Evolutionary conservation across 2,113 vertebrate species (phyloP).

Genomic region (Sinosuthora webbiana): DNA sequence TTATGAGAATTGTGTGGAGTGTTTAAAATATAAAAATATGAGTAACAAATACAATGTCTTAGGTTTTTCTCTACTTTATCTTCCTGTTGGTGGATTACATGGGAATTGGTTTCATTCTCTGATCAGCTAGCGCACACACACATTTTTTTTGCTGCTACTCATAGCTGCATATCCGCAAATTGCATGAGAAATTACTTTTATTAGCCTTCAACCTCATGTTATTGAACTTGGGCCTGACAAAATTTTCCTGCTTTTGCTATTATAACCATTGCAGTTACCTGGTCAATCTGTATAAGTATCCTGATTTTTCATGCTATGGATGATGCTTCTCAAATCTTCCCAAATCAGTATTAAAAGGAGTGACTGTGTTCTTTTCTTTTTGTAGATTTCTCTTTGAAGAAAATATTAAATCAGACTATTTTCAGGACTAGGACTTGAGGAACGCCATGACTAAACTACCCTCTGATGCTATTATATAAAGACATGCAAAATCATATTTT

Average conservation of each 20-base stretch:
- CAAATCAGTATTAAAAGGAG: not conserved
- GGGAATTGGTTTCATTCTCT: not conserved
- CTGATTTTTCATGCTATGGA: not conserved
- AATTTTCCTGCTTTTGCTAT: not conserved
- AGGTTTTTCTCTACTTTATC: not conserved
- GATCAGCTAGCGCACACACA: not conserved
- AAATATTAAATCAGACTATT: not conserved
- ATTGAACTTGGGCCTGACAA: not conserved
- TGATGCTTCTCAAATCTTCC: not conserved
- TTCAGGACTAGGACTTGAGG: not conserved
- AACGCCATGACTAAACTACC: not conserved
- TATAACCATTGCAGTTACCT: not conserved
- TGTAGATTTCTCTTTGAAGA: not conserved
- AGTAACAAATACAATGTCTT: not conserved
- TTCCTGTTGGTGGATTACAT: not conserved
- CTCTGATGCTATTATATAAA: not conserved
- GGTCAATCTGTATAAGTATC: not conserved
- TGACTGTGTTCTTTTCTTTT: not conserved
- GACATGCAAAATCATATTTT: not conserved
- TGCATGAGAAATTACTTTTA: not conserved
- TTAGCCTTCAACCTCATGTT: not conserved
- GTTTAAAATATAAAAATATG: not conserved
- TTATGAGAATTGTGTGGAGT: not conserved
- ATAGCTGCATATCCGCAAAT: not conserved
- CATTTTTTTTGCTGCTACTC: not conserved